Evolutionary conservation across 1,140 invertebrate genomes (phyloP), one percentile per base, ranked within the genome.

Genomic region (Notospermus geniculatus): DNA sequence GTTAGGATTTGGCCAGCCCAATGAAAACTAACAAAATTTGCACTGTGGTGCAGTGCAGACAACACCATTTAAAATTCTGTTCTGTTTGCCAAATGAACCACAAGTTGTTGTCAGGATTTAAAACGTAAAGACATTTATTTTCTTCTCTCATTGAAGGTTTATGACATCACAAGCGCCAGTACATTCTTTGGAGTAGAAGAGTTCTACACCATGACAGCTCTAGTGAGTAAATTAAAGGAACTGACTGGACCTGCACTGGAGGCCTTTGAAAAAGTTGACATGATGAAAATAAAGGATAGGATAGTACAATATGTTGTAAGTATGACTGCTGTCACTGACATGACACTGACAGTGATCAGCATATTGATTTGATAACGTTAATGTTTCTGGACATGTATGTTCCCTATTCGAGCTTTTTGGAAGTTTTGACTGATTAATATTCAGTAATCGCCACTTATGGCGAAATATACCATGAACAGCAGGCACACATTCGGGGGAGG

Each of bases 151-250:
- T n/a, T n/a, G n/a, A n/a, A 74, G 72, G 72, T 75, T 13, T 75
- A 75, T 61, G 74, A 75, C 30, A 71, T 75, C 30, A 72, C 72
- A 0, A 72, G 72, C 62, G 69, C 72, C 22, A 69, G 66, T 56
- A 72, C 69, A 41, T 75, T 70, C 59, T 75, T 75, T 57, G 74
- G 74, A 19, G 66, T 75, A 17, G 69, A 74, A 36, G 74, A 75
- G 53, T 75, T 75, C 55, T 60, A 74, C 53, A 74, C 68, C 22
- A 72, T 75, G 68, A 68, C 67, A 19, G 60, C 66, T 53, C 63
- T 75, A n/a, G 67, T 67, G 1, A 65, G 67, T 30, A 60, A 65
- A 52, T 66, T 75, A 2, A 63, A 63, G 15, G 54, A 63, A 23
- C 66, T 72, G 15, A 72, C 68, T 50, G 64, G 61, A 17, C 52